Evolutionary conservation across 1,140 invertebrate species (phyloP).

Genomic region (Marisa cornuarietis): DNA sequence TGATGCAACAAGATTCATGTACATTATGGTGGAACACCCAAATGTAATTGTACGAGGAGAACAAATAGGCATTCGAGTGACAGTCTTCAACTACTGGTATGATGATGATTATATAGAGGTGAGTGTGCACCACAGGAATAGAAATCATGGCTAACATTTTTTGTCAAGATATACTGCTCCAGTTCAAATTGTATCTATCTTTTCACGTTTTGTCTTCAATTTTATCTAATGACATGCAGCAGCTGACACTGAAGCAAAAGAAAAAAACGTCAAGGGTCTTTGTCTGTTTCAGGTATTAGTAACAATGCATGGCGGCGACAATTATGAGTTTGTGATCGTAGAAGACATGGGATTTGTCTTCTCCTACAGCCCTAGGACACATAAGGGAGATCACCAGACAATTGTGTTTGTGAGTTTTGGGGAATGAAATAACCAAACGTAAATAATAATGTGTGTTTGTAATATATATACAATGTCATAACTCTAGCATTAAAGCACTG

Average conservation of each 20-base stretch:
- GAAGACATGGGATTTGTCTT: slow-evolving; percentile 87
- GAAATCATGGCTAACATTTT: too few species aligned
- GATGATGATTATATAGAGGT: slow-evolving; percentile 74
- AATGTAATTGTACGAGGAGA: slow-evolving; percentile 85
- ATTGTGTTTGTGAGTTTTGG: slow-evolving; percentile 87
- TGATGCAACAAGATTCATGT: slow-evolving; percentile 86
- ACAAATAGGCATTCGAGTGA: slow-evolving; percentile 90
- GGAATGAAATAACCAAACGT: slow-evolving; percentile 20
- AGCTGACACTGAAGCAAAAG: too few species aligned
- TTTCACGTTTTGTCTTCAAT: too few species aligned
- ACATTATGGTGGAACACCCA: slow-evolving; percentile 94
- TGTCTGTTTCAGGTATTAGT: slow-evolving; percentile 77
- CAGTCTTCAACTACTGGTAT: slow-evolving; percentile 93
- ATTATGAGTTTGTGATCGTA: slow-evolving; percentile 96
- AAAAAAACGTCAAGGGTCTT: not conserved
- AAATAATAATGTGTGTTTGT: too few species aligned
- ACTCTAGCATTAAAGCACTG: too few species aligned
- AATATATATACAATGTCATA: too few species aligned
- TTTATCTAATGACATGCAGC: too few species aligned
- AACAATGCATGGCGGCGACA: slow-evolving; percentile 76
- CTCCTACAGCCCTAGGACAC: slow-evolving; percentile 80
- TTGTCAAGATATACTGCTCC: too few species aligned
- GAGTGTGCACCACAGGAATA: slow-evolving; percentile 59
- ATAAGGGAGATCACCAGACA: slow-evolving; percentile 92
- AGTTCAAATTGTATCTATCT: too few species aligned